phyloP scores from a whole-genome alignment of 2,888 invertebrate species.

The Nephrocerus scutellatus region DNA sequence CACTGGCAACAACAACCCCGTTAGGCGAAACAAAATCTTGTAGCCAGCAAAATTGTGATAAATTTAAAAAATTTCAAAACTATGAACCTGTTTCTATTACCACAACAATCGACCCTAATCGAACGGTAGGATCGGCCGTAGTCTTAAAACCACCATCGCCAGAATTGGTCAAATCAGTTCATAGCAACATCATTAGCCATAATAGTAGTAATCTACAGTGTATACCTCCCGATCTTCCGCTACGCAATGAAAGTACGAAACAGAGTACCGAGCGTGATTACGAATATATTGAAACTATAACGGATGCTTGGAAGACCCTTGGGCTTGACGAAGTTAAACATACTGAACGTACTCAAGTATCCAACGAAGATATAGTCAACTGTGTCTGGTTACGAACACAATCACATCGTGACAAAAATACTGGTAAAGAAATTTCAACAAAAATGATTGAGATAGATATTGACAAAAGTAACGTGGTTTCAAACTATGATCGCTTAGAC shows the following conservation, averaged over 20 bases:
- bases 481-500: conserved; percentile 72
- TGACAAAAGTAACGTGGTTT: conserved; percentile 42
- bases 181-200: conserved; percentile 1
- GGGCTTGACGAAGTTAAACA: conserved; percentile 69
- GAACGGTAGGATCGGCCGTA: conserved; percentile 37
- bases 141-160: conserved; percentile 39
- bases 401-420: conserved; percentile 48
- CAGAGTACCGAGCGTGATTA: conserved; percentile 49
- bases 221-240: conserved; percentile 35
- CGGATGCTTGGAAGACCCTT: conserved; percentile 74
- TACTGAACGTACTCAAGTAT: conserved; percentile 50
- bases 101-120: conserved; percentile 37
- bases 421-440: conserved; percentile 31
- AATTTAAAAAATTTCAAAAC: conserved; percentile 42
- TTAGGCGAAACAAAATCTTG: conserved; percentile 19
- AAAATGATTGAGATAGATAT: conserved; percentile 40
- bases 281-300: conserved; percentile 69
- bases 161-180: conserved; percentile 21
- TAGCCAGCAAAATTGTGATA: conserved; percentile 33
- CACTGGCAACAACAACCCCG: conserved; percentile 5
- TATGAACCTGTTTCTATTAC: conserved; percentile 46
- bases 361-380: conserved; percentile 39
- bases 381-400: conserved; percentile 48
- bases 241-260: conserved; percentile 34
- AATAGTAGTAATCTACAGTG: conserved; percentile 17